Base-by-base conservation (phyloP, 2,888 invertebrate species). In the Ormyrus nitidulus region DNA sequence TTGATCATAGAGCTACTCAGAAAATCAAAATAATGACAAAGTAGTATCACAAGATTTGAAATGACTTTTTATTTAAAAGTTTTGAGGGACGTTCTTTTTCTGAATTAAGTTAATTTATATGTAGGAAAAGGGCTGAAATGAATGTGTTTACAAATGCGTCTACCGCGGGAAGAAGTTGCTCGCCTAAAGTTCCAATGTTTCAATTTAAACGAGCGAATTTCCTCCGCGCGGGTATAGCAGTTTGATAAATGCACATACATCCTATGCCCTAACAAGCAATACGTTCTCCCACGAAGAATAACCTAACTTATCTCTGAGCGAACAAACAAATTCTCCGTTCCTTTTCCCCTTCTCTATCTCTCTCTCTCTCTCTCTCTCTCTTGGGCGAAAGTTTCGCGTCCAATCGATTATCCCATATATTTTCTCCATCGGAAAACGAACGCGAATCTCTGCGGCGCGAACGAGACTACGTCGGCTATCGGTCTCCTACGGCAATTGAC, bases 321-420 rank as follows among this genome's bases (percentile, higher is more conserved):
- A 44, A 77, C 54, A 77, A 70, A 70, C 70, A 70, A 77, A 77
- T 77, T 77, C 59, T 34, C 19, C 48, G n/a, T 56, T 34, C 51
- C 19, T 9, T 34, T 34, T 34, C 3, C 34, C 34, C 34, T 3
- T 34, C 44, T 71, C 61, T 48, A n/a, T 54, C 34, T 34, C 34
- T 34, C 34, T 34, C 34, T 71, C 44, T 58, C 54, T 53, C 9
- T 51, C 44, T 44, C 64, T 56, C 34, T 53, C 46, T 62, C 6
- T 44, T n/a, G 9, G 56, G 51, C 54, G 53, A 59, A 72, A 72
- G 51, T 74, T 74, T 71, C 34, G 13, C 53, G 56, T 61, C 62
- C 56, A 58, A 69, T 79, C 58, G 69, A n/a, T 44, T 19, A 34
- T 46, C 34, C 59, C 13, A 62, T 78, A 68, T 56, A 78, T 61